These are phyloP conservation scores for Drosophila serrata DNA, from an alignment of 1,140 invertebrate species.

Conservation along the genomic window DNA sequence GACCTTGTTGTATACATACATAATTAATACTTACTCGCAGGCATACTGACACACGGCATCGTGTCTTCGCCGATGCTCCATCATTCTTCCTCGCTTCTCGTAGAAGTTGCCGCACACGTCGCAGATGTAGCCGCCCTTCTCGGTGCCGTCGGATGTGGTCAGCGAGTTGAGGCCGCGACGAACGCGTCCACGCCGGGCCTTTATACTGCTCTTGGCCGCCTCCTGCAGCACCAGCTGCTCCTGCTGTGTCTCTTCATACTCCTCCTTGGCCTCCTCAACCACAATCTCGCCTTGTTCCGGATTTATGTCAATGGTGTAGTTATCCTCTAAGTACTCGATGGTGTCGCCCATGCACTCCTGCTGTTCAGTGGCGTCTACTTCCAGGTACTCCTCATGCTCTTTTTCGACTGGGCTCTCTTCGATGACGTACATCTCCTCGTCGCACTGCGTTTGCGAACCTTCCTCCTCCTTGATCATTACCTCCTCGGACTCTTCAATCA, in stretches of 20 bases:
- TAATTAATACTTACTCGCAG: constrained; percentile 72
- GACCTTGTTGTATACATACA: no score
- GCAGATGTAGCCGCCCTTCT: constrained; percentile 68
- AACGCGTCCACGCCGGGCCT: constrained; percentile 39
- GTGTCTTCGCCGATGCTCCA: constrained; percentile 75
- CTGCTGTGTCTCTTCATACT: constrained; percentile 34
- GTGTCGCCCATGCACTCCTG: constrained; percentile 62
- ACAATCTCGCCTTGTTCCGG: constrained; percentile 55
- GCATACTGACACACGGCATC: constrained; percentile 67
- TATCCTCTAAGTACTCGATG: constrained; percentile 72
- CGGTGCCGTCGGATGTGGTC: constrained; percentile 55
- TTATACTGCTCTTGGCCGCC: constrained; percentile 46
- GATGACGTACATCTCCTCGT: constrained; percentile 65
- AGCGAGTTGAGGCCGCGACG: constrained; percentile 52
- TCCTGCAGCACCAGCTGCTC: constrained; percentile 20
- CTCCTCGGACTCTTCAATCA: constrained; percentile 59
- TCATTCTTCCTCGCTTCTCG: constrained; percentile 77
- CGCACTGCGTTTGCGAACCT: constrained; percentile 26
- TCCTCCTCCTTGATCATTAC: constrained; percentile 65
- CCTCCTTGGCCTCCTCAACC: constrained; percentile 37
- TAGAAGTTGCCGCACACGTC: constrained; percentile 82
- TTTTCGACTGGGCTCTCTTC: constrained; percentile 27
- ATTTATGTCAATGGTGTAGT: constrained; percentile 67
- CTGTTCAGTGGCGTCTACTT: constrained; percentile 52
- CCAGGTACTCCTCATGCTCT: constrained; percentile 39